Evolutionary conservation across 2,888 invertebrate species (phyloP).

Genomic region (Doris montereyensis): DNA sequence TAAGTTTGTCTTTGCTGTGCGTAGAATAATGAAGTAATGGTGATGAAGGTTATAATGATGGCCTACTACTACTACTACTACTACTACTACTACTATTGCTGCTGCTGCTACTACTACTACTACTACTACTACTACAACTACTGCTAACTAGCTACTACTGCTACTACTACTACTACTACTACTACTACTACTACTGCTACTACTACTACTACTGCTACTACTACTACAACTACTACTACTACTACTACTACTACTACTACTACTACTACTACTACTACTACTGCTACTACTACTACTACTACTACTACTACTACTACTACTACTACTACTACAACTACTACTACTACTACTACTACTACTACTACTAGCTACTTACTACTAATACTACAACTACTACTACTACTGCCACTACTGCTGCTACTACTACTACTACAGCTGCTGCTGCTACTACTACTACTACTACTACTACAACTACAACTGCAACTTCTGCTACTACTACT

Average conservation of each 20-base stretch:
- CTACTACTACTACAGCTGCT: constrained; percentile 11
- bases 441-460: constrained; percentile 13
- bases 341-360: background rate
- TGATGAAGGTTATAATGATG: too few species aligned
- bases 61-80: constrained; percentile 20
- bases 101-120: constrained; percentile 16
- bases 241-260: constrained; percentile 14
- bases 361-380: constrained; percentile 2
- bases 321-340: constrained; percentile 8
- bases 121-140: constrained; percentile 14
- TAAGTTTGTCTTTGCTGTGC: too few species aligned
- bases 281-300: constrained; percentile 10
- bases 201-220: constrained; percentile 3
- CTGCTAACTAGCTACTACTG: background rate
- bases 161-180: constrained; percentile 20
- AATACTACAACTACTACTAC: constrained; percentile 18
- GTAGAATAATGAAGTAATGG: too few species aligned
- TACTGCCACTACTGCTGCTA: constrained; percentile 7
- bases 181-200: constrained; percentile 17
- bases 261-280: constrained; percentile 13
- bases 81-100: constrained; percentile 14
- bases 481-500: background rate
- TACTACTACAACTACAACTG: background rate
- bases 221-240: constrained; percentile 3
- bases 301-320: background rate